Evolutionary conservation across 1,140 invertebrate genomes (phyloP).

Genomic region (Dinothrombium tinctorium): DNA sequence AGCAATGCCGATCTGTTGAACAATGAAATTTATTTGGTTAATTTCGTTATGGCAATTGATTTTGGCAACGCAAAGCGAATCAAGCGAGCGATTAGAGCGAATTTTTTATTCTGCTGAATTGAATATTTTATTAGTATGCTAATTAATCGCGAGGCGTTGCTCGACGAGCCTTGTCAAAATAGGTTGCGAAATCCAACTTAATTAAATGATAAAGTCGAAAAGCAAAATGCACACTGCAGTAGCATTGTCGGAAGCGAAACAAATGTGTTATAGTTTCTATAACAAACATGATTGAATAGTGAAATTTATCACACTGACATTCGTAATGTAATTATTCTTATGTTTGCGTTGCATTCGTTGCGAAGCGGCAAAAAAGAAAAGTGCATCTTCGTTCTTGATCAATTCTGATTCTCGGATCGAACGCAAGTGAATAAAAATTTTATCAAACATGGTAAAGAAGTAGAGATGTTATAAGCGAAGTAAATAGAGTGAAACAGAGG

Average conservation of each 20-base stretch:
- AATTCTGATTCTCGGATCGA: background rate
- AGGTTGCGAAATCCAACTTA: background rate
- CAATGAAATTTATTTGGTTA: background rate
- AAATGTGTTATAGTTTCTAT: too few species aligned
- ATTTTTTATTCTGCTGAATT: background rate
- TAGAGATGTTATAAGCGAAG: background rate
- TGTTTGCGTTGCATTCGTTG: background rate
- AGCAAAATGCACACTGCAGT: too few species aligned
- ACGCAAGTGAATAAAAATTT: background rate
- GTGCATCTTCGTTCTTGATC: background rate
- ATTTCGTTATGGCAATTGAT: background rate
- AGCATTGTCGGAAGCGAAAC: too few species aligned
- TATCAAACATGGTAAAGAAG: background rate
- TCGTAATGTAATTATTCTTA: too few species aligned
- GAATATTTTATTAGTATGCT: background rate
- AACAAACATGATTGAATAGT: too few species aligned
- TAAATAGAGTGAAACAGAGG: background rate
- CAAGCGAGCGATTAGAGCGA: background rate
- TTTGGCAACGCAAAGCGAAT: background rate
- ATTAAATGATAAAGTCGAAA: too few species aligned
- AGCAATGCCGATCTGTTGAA: constrained; percentile 10
- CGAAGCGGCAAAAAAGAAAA: background rate
- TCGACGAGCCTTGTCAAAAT: background rate
- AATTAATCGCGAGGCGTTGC: background rate
- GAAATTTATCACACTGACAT: too few species aligned